phyloP scores from a whole-genome alignment of 2,888 invertebrate genomes.

The Stenodema calcarata region DNA sequence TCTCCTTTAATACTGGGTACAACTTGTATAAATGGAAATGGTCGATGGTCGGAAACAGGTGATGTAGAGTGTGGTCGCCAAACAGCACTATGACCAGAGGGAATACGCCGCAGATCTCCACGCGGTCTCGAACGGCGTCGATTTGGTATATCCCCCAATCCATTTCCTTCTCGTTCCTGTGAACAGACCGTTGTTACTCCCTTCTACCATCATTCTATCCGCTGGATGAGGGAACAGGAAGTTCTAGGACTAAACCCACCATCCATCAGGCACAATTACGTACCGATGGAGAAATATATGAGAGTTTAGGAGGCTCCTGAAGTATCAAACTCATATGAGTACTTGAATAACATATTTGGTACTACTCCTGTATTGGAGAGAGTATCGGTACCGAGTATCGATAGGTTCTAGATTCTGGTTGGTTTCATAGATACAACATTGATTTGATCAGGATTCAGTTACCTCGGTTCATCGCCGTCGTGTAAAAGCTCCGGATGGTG shows the following conservation, averaged over 20 bases:
- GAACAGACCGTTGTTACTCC: slow-evolving; percentile 30
- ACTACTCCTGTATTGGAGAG: too few species aligned
- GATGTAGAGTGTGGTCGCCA: slow-evolving; percentile 80
- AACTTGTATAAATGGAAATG: slow-evolving; percentile 74
- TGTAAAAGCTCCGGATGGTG: slow-evolving; percentile 81
- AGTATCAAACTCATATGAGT: too few species aligned
- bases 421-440: too few species aligned
- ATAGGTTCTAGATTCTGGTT: too few species aligned
- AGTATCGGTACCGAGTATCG: too few species aligned
- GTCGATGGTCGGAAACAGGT: slow-evolving; percentile 81
- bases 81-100: slow-evolving; percentile 75
- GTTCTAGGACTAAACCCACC: too few species aligned
- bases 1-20: slow-evolving; percentile 69
- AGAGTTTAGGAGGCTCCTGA: too few species aligned
- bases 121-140: slow-evolving; percentile 75
- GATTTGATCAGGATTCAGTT: slow-evolving; percentile 47
- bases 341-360: too few species aligned
- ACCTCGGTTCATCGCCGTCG: slow-evolving; percentile 76
- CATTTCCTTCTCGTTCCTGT: slow-evolving; percentile 58
- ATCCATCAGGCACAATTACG: too few species aligned
- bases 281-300: too few species aligned
- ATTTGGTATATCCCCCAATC: slow-evolving; percentile 83
- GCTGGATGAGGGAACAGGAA: too few species aligned
- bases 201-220: too few species aligned
- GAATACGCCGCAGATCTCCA: slow-evolving; percentile 71